Base-by-base conservation (phyloP, 2,888 invertebrate species). In the Clivina fossor region DNA sequence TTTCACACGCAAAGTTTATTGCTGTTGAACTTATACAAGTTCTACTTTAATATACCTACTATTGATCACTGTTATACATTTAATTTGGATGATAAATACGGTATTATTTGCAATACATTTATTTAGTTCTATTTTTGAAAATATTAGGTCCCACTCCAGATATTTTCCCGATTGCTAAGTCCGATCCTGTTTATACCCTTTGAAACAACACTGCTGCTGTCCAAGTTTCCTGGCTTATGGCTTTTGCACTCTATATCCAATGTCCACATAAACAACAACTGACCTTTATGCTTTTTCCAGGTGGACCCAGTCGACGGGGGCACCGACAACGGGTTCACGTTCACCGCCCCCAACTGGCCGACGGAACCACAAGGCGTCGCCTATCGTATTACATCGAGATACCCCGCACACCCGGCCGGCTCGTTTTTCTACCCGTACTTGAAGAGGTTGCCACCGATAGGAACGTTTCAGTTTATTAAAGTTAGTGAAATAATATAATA, bases 301-400 rank as follows among this genome's bases (percentile, higher is more conserved):
- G 85, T 93, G 75, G 90, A 91, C 73, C 94, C 94, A 1, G 75
- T 93, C 65, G 95, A 95, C 74, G 94, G 93, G 9, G 95, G 95
- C 47, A 93, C 93, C 35, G 94, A 95, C 79, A 91, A 92, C 74
- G 95, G 95, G 2, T 90, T 94, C 77, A 94, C 94, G 48, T 96
- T 95, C 76, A 94, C 94, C 13, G 90, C 95, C n/a, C 93, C 93
- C 44, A 92, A 93, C 77, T 95, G 95, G 94, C 90, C 91, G 48
- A 92, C 93, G 15, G 86, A 89, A 44, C 94, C 94, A 2, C 90
- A 88, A 71, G 90, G 92, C 62, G 86, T 88, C 62, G 90, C 93
- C 63, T 89, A 90, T 76, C 83, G 88, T 67, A 92, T 96, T 75
- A 93, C 93, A 24, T 86, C 92, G 40, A 84, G 85, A 62, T 89